These are phyloP conservation scores for Stegodyphus dumicola DNA, from an alignment of 1,140 invertebrate genomes.

Conservation along the genomic window DNA sequence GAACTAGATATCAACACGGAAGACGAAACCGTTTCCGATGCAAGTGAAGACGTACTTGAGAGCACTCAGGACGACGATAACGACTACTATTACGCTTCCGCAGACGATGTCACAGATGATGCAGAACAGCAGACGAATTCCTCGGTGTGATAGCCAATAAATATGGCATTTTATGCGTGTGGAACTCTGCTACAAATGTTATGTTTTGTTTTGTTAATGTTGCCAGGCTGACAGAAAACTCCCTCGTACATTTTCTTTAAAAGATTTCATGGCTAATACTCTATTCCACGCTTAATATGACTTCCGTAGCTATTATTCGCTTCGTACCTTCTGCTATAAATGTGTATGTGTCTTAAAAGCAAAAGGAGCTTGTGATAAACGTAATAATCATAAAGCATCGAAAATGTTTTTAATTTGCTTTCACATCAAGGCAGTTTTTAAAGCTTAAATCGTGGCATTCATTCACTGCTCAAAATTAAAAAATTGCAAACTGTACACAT, in stretches of 20 bases:
- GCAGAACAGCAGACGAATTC: slow-evolving; percentile 5
- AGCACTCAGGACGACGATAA: slow-evolving; percentile 12
- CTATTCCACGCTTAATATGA: too few species aligned
- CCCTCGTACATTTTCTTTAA: not conserved
- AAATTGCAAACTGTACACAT: too few species aligned
- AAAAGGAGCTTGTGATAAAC: too few species aligned
- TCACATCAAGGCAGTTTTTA: too few species aligned
- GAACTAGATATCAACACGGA: slow-evolving; percentile 33
- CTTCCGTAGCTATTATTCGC: too few species aligned
- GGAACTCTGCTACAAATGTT: not conserved
- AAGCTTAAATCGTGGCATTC: too few species aligned
- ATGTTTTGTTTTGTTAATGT: slow-evolving; percentile 8
- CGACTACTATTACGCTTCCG: slow-evolving; percentile 36
- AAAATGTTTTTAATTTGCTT: too few species aligned
- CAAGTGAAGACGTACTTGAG: slow-evolving; percentile 44
- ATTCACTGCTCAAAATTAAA: too few species aligned
- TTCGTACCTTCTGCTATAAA: too few species aligned
- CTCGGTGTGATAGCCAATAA: slow-evolving; percentile 2
- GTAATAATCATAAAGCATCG: too few species aligned
- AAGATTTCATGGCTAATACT: too few species aligned
- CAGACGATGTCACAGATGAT: slow-evolving; percentile 22
- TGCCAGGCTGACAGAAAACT: slow-evolving; percentile 32
- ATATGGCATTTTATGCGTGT: not conserved
- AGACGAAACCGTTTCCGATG: slow-evolving; percentile 24
- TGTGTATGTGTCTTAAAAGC: too few species aligned